Percentiles rank a stretch among this genome's conserved stretches.
These are phyloP conservation scores for Onychomys arenicola DNA, from an alignment of 2,797 vertebrate genomes.

Conservation along the genomic window DNA sequence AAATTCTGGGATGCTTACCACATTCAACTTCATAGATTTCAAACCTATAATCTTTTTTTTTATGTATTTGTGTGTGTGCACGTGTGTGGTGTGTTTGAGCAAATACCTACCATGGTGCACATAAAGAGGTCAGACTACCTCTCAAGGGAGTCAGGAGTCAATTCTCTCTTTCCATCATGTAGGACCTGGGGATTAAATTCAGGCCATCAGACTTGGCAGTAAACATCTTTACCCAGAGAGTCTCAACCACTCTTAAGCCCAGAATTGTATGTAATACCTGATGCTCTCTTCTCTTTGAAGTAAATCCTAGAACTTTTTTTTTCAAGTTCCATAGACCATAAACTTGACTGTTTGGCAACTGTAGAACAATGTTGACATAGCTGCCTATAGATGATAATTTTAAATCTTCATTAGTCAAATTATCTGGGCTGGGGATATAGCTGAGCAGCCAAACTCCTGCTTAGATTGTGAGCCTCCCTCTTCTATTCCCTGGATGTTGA, in stretches of 20 bases:
- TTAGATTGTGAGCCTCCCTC: background rate
- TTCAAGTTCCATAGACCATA: background rate
- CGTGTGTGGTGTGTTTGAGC: background rate
- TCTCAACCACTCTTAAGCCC: background rate
- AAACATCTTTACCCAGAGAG: background rate
- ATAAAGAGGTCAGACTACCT: background rate
- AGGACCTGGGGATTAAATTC: background rate
- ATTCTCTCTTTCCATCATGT: background rate
- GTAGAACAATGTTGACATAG: background rate
- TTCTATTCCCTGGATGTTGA: background rate
- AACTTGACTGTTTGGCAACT: background rate
- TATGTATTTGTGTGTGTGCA: background rate
- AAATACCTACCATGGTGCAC: background rate
- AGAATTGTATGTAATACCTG: constrained; percentile 27
- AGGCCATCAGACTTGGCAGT: background rate
- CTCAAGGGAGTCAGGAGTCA: background rate
- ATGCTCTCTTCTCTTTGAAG: background rate
- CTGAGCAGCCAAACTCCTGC: background rate
- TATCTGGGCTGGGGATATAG: background rate
- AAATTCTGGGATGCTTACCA: background rate
- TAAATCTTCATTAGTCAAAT: background rate
- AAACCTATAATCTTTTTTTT: background rate
- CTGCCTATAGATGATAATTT: background rate
- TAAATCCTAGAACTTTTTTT: constrained; percentile 10
- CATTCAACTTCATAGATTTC: background rate